These are phyloP conservation scores for Chaenogobius annularis DNA, from an alignment of 2,113 vertebrate genomes.

Conservation along the genomic window DNA sequence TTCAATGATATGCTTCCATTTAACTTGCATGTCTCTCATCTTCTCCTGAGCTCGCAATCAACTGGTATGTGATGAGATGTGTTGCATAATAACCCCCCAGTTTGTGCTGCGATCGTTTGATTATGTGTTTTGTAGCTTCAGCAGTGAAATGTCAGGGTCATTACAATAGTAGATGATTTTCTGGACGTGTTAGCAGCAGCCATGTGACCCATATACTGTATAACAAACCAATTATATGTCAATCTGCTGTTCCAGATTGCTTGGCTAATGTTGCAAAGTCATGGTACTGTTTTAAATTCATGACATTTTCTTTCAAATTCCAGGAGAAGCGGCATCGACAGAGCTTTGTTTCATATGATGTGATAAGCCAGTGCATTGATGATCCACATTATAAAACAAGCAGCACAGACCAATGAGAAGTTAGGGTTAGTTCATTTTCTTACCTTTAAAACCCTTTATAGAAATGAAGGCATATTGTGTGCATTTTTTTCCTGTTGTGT, in stretches of 20 bases:
- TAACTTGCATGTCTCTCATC: constrained; percentile 5
- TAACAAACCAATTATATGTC: neutral
- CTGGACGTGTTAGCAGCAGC: neutral
- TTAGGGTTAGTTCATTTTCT: neutral
- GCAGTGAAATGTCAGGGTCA: neutral
- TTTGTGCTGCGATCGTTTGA: neutral
- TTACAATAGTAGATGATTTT: neutral
- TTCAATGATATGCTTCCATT: neutral
- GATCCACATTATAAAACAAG: neutral
- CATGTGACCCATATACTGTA: neutral
- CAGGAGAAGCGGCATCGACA: neutral
- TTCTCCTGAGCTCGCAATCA: constrained; percentile 9
- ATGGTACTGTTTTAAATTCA: neutral
- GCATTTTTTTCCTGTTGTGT: too few species aligned
- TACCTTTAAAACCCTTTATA: neutral
- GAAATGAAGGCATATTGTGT: too few species aligned
- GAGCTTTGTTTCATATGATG: neutral
- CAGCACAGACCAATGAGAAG: neutral
- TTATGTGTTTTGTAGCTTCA: neutral
- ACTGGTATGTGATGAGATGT: neutral
- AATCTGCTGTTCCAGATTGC: neutral
- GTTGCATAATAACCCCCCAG: neutral
- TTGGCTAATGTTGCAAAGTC: neutral
- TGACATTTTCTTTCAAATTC: neutral
- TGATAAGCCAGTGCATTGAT: neutral